Percentiles rank a stretch among this genome's conserved stretches.
phyloP scores from a whole-genome alignment of 2,113 vertebrate species.

The Archilochus colubris region DNA sequence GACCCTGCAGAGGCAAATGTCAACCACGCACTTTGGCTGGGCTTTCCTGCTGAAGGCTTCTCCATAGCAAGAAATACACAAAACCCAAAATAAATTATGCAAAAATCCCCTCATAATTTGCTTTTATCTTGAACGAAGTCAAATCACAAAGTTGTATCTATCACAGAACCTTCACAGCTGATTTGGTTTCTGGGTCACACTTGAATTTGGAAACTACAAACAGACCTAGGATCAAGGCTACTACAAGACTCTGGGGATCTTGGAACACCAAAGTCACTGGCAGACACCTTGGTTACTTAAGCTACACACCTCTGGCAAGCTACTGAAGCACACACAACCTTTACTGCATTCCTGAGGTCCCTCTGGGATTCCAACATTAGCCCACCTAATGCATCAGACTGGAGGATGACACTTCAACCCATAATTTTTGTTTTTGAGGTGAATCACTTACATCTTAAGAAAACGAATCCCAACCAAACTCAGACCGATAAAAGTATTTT shows the following conservation, averaged over 20 bases:
- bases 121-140: not conserved
- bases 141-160: not conserved
- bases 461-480: not conserved
- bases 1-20: fast-evolving
- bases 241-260: not conserved
- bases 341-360: not conserved
- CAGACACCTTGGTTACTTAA: not conserved
- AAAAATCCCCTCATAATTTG: not conserved
- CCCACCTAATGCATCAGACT: not conserved
- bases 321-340: not conserved
- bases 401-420: not conserved
- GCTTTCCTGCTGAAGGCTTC: not conserved
- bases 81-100: not conserved
- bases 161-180: not conserved
- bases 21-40: not conserved
- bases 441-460: not conserved
- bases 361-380: not conserved
- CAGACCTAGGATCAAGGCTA: not conserved
- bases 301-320: not conserved
- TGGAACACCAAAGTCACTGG: not conserved
- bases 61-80: not conserved
- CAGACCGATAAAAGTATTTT: not conserved
- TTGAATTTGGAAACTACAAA: not conserved
- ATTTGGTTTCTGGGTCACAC: not conserved
- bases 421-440: not conserved